Percentiles rank a stretch among this genome's conserved stretches.
phyloP scores from a whole-genome alignment of 2,888 invertebrate species.

The Physocephala rufipes region DNA sequence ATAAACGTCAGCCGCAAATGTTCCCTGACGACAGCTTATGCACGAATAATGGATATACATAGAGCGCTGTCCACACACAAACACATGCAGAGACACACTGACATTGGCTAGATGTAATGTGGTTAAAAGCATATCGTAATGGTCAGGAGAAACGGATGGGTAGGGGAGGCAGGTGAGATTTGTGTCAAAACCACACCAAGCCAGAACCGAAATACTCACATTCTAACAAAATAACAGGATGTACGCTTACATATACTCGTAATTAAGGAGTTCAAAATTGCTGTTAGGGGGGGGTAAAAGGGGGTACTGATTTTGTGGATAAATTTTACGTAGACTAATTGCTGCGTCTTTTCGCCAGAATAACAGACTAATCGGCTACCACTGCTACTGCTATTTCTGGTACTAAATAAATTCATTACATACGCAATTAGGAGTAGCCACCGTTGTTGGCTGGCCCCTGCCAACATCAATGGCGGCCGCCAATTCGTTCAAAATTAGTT shows the following conservation, averaged over 20 bases:
- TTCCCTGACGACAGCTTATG: no score
- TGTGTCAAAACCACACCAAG: background rate
- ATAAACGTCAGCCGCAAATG: no score
- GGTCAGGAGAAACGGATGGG: background rate
- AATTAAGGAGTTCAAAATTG: background rate
- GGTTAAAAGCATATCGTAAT: background rate
- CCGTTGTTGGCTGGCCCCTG: conserved; percentile 23
- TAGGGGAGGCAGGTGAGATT: background rate
- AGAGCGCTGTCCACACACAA: no score
- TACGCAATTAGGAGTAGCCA: conserved; percentile 33
- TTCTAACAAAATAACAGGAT: background rate
- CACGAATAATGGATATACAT: no score
- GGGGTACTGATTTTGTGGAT: background rate
- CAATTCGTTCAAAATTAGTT: background rate
- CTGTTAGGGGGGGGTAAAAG: background rate
- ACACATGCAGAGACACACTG: background rate
- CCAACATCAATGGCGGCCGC: no score
- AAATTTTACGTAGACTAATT: conserved; percentile 15
- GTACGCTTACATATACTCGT: no score
- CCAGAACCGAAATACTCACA: background rate
- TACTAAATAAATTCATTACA: conserved; percentile 34
- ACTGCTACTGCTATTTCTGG: background rate
- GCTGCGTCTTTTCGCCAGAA: background rate
- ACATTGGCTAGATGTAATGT: background rate
- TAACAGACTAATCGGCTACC: background rate